Evolutionary conservation across 2,113 vertebrate species (phyloP).

Genomic region (Engystomops pustulosus): DNA sequence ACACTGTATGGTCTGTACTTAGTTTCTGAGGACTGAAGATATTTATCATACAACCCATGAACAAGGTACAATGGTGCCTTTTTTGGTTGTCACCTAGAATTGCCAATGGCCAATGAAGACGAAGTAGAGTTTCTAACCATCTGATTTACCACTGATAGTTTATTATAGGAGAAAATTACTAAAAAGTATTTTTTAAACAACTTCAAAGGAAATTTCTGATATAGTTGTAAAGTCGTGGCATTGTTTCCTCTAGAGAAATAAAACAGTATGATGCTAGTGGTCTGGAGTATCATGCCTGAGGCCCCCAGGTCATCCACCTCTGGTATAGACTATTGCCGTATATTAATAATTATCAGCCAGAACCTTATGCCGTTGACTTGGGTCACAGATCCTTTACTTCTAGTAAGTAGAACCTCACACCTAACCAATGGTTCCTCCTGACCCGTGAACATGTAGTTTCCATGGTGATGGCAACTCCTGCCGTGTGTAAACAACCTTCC

Average conservation of each 20-base stretch:
- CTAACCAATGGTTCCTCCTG: not conserved
- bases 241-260: not conserved
- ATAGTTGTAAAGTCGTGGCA: not conserved
- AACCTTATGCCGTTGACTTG: not conserved
- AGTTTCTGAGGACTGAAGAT: too few species aligned
- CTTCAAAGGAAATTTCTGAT: not conserved
- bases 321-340: not conserved
- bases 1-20: too few species aligned
- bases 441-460: conserved; percentile 38
- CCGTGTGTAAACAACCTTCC: not conserved
- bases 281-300: not conserved
- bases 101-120: too few species aligned
- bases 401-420: conserved; percentile 10
- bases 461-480: conserved; percentile 18
- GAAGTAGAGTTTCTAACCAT: too few species aligned
- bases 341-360: not conserved
- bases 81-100: too few species aligned
- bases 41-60: too few species aligned
- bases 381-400: conserved; percentile 23
- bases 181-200: not conserved
- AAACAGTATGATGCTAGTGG: not conserved
- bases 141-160: too few species aligned
- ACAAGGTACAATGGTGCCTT: too few species aligned
- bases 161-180: not conserved
- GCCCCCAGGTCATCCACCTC: not conserved